Evolutionary conservation across 2,797 vertebrate species (phyloP).

Genomic region (Anisognathus igniventris): DNA sequence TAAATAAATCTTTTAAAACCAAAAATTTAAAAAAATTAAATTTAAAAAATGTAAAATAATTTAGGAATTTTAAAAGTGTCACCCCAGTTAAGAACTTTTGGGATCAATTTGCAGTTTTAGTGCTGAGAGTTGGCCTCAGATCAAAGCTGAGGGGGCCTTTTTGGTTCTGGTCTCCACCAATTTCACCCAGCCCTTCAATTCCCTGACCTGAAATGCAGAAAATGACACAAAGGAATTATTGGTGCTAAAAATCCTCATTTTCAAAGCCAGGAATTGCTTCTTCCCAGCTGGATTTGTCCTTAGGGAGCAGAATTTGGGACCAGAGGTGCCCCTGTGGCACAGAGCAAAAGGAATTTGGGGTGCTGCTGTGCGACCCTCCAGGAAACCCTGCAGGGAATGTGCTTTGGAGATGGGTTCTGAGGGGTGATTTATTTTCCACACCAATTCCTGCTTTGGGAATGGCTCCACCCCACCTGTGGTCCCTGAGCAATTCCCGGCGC

Average conservation of each 20-base stretch:
- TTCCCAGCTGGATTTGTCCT: neutral
- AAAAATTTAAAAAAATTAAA: neutral
- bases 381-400: neutral
- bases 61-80: neutral
- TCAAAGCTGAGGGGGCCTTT: neutral
- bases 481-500: accelerated
- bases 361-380: neutral
- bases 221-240: neutral
- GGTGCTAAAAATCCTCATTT: neutral
- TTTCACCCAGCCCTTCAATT: neutral
- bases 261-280: neutral
- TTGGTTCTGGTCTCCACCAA: neutral
- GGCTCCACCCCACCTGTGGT: too few species aligned
- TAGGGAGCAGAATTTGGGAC: neutral
- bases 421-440: neutral
- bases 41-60: neutral
- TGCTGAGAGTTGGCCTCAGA: neutral
- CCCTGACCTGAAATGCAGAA: neutral
- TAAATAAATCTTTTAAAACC: too few species aligned
- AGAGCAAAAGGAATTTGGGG: neutral
- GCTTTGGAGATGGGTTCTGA: neutral
- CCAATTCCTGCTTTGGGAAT: neutral
- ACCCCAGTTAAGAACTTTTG: neutral
- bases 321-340: neutral
- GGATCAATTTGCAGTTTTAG: neutral